A percentile compares a stretch with the other conserved stretches of the same genome.
These are phyloP conservation scores for Sipha maydis DNA, from an alignment of 2,888 invertebrate species.

Conservation along the genomic window DNA sequence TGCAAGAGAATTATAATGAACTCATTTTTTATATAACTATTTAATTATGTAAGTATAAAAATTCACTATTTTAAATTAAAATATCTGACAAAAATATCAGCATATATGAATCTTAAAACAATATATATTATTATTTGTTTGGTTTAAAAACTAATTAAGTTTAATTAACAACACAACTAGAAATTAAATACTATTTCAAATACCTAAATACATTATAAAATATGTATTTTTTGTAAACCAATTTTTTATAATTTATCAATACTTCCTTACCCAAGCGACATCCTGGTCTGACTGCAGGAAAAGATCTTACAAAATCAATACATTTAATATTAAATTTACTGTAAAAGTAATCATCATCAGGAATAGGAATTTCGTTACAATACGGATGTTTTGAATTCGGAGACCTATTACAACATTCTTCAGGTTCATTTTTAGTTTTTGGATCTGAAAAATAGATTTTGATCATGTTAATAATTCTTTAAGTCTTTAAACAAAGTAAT, in stretches of 20 bases:
- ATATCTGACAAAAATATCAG: too few relatives aligned
- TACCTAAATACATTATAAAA: too few relatives aligned
- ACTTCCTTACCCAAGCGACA: conserved; percentile 79
- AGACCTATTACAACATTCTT: conserved; percentile 87
- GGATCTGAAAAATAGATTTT: conserved; percentile 73
- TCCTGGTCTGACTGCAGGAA: conserved; percentile 87
- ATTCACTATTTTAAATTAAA: too few relatives aligned
- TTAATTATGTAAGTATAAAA: too few relatives aligned
- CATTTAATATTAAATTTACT: conserved; percentile 85
- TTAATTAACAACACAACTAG: not conserved
- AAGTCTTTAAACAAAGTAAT: not conserved
- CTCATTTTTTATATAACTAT: too few relatives aligned
- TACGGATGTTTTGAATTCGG: conserved; percentile 87
- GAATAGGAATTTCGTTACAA: conserved; percentile 88
- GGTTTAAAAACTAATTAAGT: too few relatives aligned
- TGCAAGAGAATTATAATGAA: too few relatives aligned
- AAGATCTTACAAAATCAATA: conserved; percentile 88
- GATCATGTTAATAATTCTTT: not conserved
- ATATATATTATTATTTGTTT: too few relatives aligned
- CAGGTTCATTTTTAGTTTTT: conserved; percentile 87
- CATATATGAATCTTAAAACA: too few relatives aligned
- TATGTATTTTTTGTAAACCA: conserved; percentile 67
- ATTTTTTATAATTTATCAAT: not conserved
- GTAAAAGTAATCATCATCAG: conserved; percentile 92
- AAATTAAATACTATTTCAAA: not conserved